Conservation (phyloP, 2,888 invertebrate species). For the Tenthredo livida region DNA sequence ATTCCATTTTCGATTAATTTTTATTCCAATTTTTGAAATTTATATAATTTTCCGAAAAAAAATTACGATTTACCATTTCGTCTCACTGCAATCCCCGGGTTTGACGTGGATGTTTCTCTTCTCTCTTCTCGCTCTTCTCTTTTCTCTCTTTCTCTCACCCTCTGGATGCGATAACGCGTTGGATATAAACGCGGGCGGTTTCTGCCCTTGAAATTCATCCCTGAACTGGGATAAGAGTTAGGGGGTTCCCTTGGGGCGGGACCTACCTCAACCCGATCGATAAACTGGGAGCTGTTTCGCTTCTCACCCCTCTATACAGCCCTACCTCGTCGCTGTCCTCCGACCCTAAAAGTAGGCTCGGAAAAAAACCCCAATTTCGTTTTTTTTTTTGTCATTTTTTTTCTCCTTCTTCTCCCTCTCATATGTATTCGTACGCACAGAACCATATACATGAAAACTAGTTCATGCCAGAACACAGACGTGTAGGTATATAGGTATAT, state of each 20-base stretch:
- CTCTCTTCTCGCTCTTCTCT: neutral
- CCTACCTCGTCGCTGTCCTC: constrained; percentile 22
- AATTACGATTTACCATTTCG: too few species aligned
- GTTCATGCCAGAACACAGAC: neutral
- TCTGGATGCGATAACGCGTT: constrained; percentile 13
- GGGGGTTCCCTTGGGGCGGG: constrained; percentile 68
- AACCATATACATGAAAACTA: too few species aligned
- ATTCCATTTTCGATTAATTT: neutral
- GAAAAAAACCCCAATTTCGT: constrained; percentile 57
- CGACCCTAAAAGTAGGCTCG: constrained; percentile 55
- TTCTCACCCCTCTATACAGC: neutral
- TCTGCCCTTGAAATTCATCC: constrained; percentile 75
- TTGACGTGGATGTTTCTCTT: neutral
- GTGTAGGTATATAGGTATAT: neutral
- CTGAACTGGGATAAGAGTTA: constrained; percentile 74
- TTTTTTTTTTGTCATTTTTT: constrained; percentile 19
- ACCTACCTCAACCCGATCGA: constrained; percentile 76
- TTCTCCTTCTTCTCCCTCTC: neutral
- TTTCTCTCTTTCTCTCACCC: neutral
- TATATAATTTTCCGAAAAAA: too few species aligned
- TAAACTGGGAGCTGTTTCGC: constrained; percentile 63
- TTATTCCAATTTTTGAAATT: neutral
- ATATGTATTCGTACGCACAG: neutral
- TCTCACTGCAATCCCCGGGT: too few species aligned
- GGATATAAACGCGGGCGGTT: constrained; percentile 21